These are phyloP conservation scores for Trachelus stipa DNA, from an alignment of 2,888 invertebrate species.

Conservation along the genomic window DNA sequence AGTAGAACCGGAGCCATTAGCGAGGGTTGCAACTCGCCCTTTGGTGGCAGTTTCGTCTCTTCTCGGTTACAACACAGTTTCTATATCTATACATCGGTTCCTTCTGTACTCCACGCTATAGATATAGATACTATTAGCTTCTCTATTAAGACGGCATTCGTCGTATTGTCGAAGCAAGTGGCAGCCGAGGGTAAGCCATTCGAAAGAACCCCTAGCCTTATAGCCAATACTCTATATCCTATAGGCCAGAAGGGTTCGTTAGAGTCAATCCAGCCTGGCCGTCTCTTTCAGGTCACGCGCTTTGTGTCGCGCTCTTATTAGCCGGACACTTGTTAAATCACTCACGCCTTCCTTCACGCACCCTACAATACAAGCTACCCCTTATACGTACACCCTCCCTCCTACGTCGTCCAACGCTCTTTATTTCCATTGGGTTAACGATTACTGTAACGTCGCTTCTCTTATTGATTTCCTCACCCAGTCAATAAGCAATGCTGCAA, in stretches of 20 bases:
- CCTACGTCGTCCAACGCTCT: background rate
- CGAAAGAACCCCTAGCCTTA: conserved; percentile 9
- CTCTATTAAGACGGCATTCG: conserved; percentile 9
- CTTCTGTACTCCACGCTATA: background rate
- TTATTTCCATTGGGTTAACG: background rate
- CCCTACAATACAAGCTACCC: background rate
- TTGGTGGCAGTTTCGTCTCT: background rate
- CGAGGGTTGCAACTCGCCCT: background rate
- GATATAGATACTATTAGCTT: background rate
- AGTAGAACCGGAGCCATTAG: conserved; percentile 4
- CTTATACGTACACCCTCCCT: background rate
- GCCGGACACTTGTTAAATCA: conserved; percentile 20
- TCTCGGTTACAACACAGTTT: background rate
- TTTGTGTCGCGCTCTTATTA: conserved; percentile 14
- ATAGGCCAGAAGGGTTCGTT: conserved; percentile 24
- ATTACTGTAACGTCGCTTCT: background rate
- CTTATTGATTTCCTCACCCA: background rate
- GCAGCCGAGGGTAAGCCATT: conserved; percentile 13
- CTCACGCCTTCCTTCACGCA: conserved; percentile 4
- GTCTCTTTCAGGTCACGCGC: conserved; percentile 22
- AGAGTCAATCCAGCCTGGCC: conserved; percentile 11
- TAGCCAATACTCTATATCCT: background rate
- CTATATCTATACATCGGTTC: background rate
- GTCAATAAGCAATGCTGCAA: background rate
- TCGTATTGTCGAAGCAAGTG: conserved; percentile 16